Conservation (phyloP, 2,797 vertebrate species). For the Xenentodon cancila region DNA sequence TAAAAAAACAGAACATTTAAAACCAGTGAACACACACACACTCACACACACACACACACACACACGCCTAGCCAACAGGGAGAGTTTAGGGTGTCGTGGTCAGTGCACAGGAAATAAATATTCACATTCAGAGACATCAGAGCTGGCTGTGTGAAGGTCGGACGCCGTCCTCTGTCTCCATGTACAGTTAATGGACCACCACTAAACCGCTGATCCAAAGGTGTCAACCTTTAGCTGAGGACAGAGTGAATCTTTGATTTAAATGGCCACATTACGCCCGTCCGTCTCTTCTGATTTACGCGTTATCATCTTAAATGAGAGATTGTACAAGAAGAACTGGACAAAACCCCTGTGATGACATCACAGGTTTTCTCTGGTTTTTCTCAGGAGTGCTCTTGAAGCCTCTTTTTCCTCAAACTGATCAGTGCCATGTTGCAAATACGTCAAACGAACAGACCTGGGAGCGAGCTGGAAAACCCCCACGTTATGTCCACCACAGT, state of each 20-base stretch:
- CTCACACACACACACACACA: slow-evolving; percentile 16
- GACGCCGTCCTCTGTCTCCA: slow-evolving; percentile 28
- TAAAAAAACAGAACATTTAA: slow-evolving; percentile 68
- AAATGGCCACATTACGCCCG: too few relatives aligned
- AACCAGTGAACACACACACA: slow-evolving; percentile 61
- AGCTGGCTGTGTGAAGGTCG: slow-evolving; percentile 56
- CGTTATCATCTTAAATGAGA: too few relatives aligned
- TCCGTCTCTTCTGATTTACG: too few relatives aligned
- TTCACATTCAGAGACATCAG: slow-evolving; percentile 83
- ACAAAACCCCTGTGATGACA: too few relatives aligned
- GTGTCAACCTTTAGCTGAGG: slow-evolving; percentile 16
- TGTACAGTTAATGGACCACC: slow-evolving; percentile 28
- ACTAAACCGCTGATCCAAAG: slow-evolving; percentile 13
- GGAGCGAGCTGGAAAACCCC: too few relatives aligned
- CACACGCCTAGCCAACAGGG: slow-evolving; percentile 70
- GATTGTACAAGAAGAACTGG: too few relatives aligned
- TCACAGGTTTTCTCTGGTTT: too few relatives aligned
- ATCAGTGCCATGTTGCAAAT: too few relatives aligned
- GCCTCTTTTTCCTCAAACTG: too few relatives aligned
- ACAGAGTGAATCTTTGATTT: slow-evolving; percentile 3
- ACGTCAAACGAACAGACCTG: too few relatives aligned
- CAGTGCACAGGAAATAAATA: slow-evolving; percentile 79
- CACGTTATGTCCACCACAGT: too few relatives aligned
- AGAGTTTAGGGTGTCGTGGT: slow-evolving; percentile 72
- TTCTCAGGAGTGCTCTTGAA: too few relatives aligned